Base-by-base conservation (phyloP, 2,797 vertebrate species). In the Sphenopsis melanotis region DNA sequence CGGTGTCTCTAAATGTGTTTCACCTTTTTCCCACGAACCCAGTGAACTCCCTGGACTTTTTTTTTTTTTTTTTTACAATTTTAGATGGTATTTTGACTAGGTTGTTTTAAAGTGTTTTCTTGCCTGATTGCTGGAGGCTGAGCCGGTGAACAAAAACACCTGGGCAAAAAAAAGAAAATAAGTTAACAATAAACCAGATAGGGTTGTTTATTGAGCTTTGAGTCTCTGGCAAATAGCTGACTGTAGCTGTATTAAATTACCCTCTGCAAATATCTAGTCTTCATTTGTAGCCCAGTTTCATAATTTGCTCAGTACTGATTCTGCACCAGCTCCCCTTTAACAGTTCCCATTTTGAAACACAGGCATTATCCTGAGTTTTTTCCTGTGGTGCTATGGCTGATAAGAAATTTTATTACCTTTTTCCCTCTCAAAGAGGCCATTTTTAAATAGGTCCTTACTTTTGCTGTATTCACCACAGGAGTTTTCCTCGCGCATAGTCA, bases 131-230 rank as follows among this genome's bases (percentile, higher is more conserved):
- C 68, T 92, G 46, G 61, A 61, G 61, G 47, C 59, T 34, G 49
- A 87, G 37, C 0, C 6, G 12, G 52, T 87, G 68, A 91, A 70
- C 56, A 85, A 56, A 90, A 92, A 63, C 66, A 84, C 85, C 55
- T 89, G 78, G 55, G 16, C 2, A 50, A 83, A 46, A 50, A 34
- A 3, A 23, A 4, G 2, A 36, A 86, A 93, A 37, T 1, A 80
- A 60, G 61, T 55, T 83, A 78, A 75, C 60, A 71, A 60, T 84
- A 71, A 78, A 82, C 36, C 18, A 87, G 23, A 66, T 56, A 87
- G n/a, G 15, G 52, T 92, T 90, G 63, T 94, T 91, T 87, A 57
- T 55, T 91, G 87, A 91, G 52, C 52, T 91, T 68, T 91, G 30
- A 49, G 44, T 93, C 32, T 72, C 71, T 68, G 41, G 65, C 49